Evolutionary conservation across 2,888 invertebrate species (phyloP).

Genomic region (Pterostichus niger): DNA sequence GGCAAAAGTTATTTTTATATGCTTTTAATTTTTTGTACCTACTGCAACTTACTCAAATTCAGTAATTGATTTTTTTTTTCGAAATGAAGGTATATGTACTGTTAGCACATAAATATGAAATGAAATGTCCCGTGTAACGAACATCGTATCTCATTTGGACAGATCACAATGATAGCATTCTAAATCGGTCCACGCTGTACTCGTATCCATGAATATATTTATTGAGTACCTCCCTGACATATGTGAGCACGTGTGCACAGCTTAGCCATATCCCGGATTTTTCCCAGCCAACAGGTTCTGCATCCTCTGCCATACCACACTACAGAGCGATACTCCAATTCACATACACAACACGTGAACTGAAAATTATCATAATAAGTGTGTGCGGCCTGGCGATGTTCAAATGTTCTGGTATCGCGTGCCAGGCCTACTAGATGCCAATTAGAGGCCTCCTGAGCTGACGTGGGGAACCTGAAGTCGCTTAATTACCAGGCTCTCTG

Average conservation of each 20-base stretch:
- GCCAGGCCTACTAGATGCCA: slow-evolving; percentile 57
- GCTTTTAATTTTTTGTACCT: too few relatives aligned
- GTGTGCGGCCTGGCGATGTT: slow-evolving; percentile 56
- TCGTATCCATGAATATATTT: neutral
- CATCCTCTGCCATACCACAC: neutral
- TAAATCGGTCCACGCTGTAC: too few relatives aligned
- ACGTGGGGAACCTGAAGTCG: slow-evolving; percentile 38
- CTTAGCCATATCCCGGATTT: slow-evolving; percentile 31
- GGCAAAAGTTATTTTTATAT: too few relatives aligned
- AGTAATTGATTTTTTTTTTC: too few relatives aligned
- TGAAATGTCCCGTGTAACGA: too few relatives aligned
- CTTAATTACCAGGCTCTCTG: slow-evolving; percentile 37
- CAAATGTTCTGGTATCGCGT: slow-evolving; percentile 53
- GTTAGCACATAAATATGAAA: too few relatives aligned
- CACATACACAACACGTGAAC: slow-evolving; percentile 47
- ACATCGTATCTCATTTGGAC: too few relatives aligned
- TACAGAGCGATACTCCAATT: slow-evolving; percentile 13
- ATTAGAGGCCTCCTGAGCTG: slow-evolving; percentile 41
- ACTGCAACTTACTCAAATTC: too few relatives aligned
- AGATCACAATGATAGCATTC: too few relatives aligned
- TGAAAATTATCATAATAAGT: slow-evolving; percentile 54
- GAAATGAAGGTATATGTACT: too few relatives aligned
- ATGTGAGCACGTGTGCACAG: slow-evolving; percentile 30
- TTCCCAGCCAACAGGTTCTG: slow-evolving; percentile 35
- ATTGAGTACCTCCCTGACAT: slow-evolving; percentile 1